These are phyloP conservation scores for Netelia melanura DNA, from an alignment of 2,888 invertebrate species.

Conservation along the genomic window DNA sequence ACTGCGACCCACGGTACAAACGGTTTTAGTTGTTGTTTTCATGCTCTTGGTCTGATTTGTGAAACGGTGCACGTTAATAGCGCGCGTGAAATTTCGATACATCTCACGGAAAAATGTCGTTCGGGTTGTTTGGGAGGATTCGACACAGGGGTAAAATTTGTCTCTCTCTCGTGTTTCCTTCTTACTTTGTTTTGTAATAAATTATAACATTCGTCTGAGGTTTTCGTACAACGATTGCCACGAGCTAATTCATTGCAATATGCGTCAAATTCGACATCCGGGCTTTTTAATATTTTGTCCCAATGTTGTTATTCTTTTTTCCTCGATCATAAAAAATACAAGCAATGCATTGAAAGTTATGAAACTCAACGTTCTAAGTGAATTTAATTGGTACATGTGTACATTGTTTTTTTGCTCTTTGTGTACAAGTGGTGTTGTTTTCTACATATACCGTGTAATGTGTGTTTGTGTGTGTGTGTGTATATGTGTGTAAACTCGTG, in stretches of 20 bases:
- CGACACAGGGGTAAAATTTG: background rate
- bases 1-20: conserved; percentile 77
- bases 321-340: conserved; percentile 78
- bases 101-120: conserved; percentile 30
- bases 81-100: conserved; percentile 24
- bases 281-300: conserved; percentile 52
- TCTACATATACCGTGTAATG: conserved; percentile 72
- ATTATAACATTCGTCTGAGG: conserved; percentile 1
- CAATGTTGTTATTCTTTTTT: conserved; percentile 60
- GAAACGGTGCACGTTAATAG: conserved; percentile 72
- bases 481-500: conserved; percentile 50
- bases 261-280: conserved; percentile 71
- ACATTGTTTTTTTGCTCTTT: conserved; percentile 78
- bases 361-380: conserved; percentile 82
- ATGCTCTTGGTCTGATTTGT: conserved; percentile 73
- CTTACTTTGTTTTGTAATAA: conserved; percentile 18
- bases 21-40: conserved; percentile 47
- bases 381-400: conserved; percentile 82
- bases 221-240: conserved; percentile 73
- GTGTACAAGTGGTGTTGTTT: conserved; percentile 79
- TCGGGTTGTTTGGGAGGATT: conserved; percentile 3
- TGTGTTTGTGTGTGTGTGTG: conserved; percentile 76
- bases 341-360: conserved; percentile 82
- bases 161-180: conserved; percentile 4
- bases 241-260: conserved; percentile 73